phyloP scores from a whole-genome alignment of 2,888 invertebrate species.

The Hyposoter dolosus region DNA sequence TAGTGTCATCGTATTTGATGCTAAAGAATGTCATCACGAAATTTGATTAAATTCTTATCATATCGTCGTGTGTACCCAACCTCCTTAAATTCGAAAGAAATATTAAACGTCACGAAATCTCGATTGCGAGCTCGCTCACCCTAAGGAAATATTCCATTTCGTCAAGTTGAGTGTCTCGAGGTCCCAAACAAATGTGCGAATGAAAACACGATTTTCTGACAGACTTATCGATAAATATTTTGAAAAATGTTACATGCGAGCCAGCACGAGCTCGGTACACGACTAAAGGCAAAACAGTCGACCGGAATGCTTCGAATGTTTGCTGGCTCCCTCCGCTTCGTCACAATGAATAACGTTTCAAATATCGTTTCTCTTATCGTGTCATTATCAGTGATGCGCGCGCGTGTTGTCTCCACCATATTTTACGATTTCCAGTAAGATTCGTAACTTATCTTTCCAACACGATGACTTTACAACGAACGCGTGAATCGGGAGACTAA shows the following conservation, averaged over 20 bases:
- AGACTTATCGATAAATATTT: neutral
- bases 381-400: neutral
- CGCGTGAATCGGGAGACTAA: neutral
- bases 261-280: constrained; percentile 4
- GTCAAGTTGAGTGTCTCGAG: neutral
- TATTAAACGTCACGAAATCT: neutral
- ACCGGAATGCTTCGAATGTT: neutral
- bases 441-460: neutral
- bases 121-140: constrained; percentile 37
- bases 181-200: neutral
- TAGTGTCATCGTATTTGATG: too few relatives aligned
- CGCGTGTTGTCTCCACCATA: neutral
- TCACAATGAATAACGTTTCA: constrained; percentile 10
- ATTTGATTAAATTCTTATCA: too few relatives aligned
- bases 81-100: neutral
- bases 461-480: neutral
- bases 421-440: neutral
- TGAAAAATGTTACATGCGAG: neutral
- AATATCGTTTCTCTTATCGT: constrained; percentile 28
- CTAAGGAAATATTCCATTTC: constrained; percentile 58
- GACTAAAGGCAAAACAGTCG: constrained; percentile 26
- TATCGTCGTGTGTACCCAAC: too few relatives aligned
- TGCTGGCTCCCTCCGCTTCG: constrained; percentile 27
- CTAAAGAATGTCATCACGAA: too few relatives aligned
- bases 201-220: neutral